These are phyloP conservation scores for Aspidiotus rigidus DNA, from an alignment of 2,888 invertebrate species.

Conservation along the genomic window DNA sequence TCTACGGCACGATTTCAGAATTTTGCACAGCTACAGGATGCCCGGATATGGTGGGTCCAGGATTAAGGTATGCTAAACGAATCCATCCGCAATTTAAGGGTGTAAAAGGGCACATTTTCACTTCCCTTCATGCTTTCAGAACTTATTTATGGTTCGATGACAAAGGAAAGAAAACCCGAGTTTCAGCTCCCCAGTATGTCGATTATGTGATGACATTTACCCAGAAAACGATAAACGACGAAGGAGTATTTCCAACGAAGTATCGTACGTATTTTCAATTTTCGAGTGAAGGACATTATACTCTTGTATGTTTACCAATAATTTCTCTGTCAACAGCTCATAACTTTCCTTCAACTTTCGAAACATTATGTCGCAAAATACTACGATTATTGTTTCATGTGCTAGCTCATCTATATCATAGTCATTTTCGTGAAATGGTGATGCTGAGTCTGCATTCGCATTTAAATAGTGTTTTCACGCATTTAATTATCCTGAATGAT, in stretches of 20 bases:
- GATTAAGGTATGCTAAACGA: constrained; percentile 62
- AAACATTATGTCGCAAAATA: constrained; percentile 90
- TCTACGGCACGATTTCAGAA: constrained; percentile 97
- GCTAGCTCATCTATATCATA: constrained; percentile 94
- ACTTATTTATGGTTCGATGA: constrained; percentile 98
- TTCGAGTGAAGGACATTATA: neutral
- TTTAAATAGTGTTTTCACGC: constrained; percentile 94
- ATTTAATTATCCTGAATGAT: constrained; percentile 75
- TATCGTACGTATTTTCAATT: constrained; percentile 60
- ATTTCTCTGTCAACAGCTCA: constrained; percentile 53
- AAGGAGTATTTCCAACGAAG: constrained; percentile 95
- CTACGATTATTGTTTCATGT: constrained; percentile 94
- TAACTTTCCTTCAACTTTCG: constrained; percentile 89
- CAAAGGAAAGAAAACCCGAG: constrained; percentile 94
- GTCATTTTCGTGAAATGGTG: constrained; percentile 93
- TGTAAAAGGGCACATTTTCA: neutral
- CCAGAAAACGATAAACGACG: constrained; percentile 93
- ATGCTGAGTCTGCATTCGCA: constrained; percentile 89
- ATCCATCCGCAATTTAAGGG: neutral
- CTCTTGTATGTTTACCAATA: neutral
- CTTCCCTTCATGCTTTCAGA: constrained; percentile 49
- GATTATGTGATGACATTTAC: constrained; percentile 98
- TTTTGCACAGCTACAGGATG: constrained; percentile 94
- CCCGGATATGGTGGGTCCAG: constrained; percentile 94
- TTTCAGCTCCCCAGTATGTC: constrained; percentile 95